phyloP scores from a whole-genome alignment of 2,797 vertebrate genomes.

The Lerista edwardsae region DNA sequence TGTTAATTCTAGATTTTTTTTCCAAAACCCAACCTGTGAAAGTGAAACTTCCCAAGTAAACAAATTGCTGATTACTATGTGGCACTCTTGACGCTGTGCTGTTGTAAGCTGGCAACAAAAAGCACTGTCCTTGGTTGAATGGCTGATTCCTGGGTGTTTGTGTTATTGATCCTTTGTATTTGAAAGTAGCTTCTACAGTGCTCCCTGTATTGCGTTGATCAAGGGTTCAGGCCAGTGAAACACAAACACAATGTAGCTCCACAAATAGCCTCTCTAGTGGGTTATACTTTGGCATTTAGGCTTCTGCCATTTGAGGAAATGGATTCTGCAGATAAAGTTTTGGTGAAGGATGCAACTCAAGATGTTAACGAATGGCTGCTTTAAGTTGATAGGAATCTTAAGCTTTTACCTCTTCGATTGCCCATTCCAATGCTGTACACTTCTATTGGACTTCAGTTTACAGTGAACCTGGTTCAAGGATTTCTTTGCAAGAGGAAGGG shows the following conservation, averaged over 20 bases:
- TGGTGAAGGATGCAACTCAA: background rate
- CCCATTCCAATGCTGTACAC: background rate
- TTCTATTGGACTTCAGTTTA: background rate
- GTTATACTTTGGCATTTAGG: background rate
- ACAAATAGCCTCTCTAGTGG: background rate
- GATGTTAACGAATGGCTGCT: background rate
- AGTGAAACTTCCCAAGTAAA: background rate
- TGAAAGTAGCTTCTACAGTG: background rate
- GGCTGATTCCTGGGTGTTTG: background rate
- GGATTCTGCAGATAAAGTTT: background rate
- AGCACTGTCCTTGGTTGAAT: background rate
- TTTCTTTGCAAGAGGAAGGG: background rate
- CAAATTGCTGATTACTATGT: background rate
- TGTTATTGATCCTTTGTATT: background rate
- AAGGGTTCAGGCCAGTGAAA: background rate
- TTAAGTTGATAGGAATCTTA: background rate
- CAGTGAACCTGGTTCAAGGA: background rate
- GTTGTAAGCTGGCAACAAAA: background rate
- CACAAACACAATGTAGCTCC: background rate
- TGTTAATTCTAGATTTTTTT: background rate
- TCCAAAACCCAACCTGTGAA: background rate
- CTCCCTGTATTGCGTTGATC: background rate
- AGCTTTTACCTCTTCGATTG: background rate
- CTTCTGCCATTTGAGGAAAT: background rate
- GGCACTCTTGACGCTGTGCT: background rate